Evolutionary conservation across 2,888 invertebrate genomes (phyloP).

Genomic region (Coleophora flavipennella): DNA sequence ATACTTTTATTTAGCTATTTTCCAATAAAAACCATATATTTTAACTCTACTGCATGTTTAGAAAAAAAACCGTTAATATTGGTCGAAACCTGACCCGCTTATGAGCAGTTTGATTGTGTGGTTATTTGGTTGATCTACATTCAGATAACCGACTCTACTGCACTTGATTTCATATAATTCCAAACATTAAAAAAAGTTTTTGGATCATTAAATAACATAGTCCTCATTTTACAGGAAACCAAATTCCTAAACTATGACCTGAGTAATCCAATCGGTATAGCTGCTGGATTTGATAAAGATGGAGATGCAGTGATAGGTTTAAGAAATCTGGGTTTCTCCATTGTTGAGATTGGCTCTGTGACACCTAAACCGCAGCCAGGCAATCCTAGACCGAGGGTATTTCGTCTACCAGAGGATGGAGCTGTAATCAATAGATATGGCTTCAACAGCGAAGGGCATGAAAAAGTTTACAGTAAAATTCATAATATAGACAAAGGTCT

Average conservation of each 20-base stretch:
- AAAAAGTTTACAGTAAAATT: slow-evolving; percentile 79
- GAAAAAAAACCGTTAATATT: no score
- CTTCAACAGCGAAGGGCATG: slow-evolving; percentile 96
- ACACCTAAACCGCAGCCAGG: slow-evolving; percentile 95
- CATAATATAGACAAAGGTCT: slow-evolving; percentile 63
- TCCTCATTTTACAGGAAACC: slow-evolving; percentile 69
- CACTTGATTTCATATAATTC: no score
- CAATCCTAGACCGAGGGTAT: slow-evolving; percentile 94
- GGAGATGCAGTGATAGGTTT: slow-evolving; percentile 91
- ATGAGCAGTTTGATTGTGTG: no score
- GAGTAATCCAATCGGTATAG: slow-evolving; percentile 95
- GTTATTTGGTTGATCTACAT: no score
- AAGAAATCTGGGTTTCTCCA: slow-evolving; percentile 90
- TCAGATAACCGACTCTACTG: no score
- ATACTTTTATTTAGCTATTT: no score
- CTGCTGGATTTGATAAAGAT: slow-evolving; percentile 99
- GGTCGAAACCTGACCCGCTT: no score
- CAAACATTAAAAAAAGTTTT: no score
- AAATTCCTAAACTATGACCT: slow-evolving; percentile 81
- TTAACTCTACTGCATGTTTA: no score
- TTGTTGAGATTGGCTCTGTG: slow-evolving; percentile 96
- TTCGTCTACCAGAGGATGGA: slow-evolving; percentile 85
- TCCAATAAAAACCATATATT: no score
- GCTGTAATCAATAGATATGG: slow-evolving; percentile 93
- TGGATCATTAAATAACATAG: no score